These are phyloP conservation scores for Melanotaenia duboulayi DNA, from an alignment of 2,113 vertebrate genomes.

Conservation along the genomic window DNA sequence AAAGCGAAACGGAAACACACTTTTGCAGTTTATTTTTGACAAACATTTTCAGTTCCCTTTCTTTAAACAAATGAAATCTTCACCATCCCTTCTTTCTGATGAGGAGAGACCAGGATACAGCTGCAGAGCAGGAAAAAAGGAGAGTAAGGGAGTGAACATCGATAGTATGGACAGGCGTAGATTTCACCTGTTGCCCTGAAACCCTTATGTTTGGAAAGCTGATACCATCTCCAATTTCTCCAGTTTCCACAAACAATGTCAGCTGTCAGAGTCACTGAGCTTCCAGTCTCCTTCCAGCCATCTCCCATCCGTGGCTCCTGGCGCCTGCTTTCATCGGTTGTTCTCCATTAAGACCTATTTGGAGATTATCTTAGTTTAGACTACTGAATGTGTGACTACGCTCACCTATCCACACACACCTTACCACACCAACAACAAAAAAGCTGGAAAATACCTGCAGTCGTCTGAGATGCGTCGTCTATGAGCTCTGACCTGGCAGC, in stretches of 20 bases:
- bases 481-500: constrained; percentile 40
- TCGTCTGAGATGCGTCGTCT: constrained; percentile 8
- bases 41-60: neutral
- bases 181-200: constrained; percentile 65
- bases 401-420: neutral
- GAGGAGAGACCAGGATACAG: constrained; percentile 21
- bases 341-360: constrained; percentile 23
- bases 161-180: constrained; percentile 20
- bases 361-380: constrained; percentile 4
- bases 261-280: constrained; percentile 57
- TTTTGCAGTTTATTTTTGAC: neutral
- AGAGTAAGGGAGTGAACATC: constrained; percentile 1
- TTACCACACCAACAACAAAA: neutral
- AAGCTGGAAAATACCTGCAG: neutral
- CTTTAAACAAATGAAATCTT: constrained; percentile 21
- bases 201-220: constrained; percentile 56
- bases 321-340: constrained; percentile 41
- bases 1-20: too few species aligned
- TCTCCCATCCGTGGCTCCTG: constrained; percentile 40
- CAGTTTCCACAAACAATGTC: constrained; percentile 67
- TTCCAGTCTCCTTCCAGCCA: constrained; percentile 37
- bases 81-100: constrained; percentile 21
- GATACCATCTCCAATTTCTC: constrained; percentile 52
- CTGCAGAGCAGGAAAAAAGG: neutral
- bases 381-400: constrained; percentile 10